Percentiles rank a stretch among this genome's conserved stretches.
Evolutionary conservation across 2,797 vertebrate genomes (phyloP).

Genomic region (Chromobotia macracanthus): DNA sequence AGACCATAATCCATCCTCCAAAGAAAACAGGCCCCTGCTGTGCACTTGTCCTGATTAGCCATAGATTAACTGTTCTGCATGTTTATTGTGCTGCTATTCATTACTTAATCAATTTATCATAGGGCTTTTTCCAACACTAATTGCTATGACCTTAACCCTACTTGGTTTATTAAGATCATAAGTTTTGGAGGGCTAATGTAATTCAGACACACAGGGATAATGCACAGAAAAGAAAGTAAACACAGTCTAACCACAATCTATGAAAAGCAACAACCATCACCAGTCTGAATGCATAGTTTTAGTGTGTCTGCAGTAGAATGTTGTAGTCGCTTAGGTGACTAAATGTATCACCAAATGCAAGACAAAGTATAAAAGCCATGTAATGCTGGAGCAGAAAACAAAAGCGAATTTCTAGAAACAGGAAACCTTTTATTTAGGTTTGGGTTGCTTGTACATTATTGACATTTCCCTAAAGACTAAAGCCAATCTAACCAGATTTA

Average conservation of each 20-base stretch:
- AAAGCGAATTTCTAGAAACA: background rate
- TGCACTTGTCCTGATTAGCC: background rate
- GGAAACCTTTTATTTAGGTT: constrained; percentile 5
- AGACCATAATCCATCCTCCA: background rate
- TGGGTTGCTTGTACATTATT: background rate
- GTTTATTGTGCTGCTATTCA: constrained; percentile 1
- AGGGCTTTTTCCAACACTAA: background rate
- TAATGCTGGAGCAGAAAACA: background rate
- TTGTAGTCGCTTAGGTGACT: background rate
- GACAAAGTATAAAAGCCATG: background rate
- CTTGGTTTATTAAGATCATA: background rate
- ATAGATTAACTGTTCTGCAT: background rate
- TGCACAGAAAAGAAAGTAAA: background rate
- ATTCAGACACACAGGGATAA: background rate
- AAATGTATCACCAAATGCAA: background rate
- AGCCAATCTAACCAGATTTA: constrained; percentile 19
- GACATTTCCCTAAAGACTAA: constrained; percentile 7
- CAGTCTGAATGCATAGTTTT: too few species aligned
- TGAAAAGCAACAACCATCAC: background rate
- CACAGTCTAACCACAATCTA: background rate
- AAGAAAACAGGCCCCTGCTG: background rate
- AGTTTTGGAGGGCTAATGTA: background rate
- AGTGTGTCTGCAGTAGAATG: too few species aligned
- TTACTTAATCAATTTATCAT: background rate
- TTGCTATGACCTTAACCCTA: background rate